Conservation (phyloP, 2,113 vertebrate species). For the Anas platyrhynchos region DNA sequence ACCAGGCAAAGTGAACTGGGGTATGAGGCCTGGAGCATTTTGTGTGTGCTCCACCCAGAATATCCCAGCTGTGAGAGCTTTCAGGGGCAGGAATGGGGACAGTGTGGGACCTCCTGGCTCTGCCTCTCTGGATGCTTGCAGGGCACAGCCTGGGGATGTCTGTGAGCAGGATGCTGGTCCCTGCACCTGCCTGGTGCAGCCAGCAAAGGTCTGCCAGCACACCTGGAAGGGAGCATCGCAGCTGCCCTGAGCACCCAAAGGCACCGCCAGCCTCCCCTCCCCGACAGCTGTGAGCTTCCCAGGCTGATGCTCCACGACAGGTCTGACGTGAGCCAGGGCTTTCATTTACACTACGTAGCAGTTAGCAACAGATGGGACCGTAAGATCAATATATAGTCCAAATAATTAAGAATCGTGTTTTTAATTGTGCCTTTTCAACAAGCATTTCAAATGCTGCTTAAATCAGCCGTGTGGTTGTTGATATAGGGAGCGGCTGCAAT, state of each 20-base stretch:
- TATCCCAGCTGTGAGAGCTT: not conserved
- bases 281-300: not conserved
- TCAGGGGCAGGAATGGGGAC: not conserved
- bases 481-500: not conserved
- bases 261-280: not conserved
- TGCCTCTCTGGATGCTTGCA: not conserved
- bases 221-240: accelerated
- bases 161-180: not conserved
- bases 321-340: not conserved
- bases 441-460: not conserved
- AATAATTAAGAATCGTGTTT: conserved; percentile 54
- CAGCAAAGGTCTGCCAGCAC: not conserved
- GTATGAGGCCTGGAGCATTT: no score
- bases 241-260: not conserved
- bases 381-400: conserved; percentile 14
- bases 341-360: not conserved
- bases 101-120: not conserved
- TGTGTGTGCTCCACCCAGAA: not conserved
- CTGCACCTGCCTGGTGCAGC: not conserved
- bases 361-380: conserved; percentile 47
- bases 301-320: not conserved
- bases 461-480: not conserved
- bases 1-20: not conserved
- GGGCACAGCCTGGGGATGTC: not conserved
- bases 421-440: conserved; percentile 51